Evolutionary conservation across 2,797 vertebrate genomes (phyloP), one percentile per base, ranked within the genome.

Genomic region (Picus viridis): DNA sequence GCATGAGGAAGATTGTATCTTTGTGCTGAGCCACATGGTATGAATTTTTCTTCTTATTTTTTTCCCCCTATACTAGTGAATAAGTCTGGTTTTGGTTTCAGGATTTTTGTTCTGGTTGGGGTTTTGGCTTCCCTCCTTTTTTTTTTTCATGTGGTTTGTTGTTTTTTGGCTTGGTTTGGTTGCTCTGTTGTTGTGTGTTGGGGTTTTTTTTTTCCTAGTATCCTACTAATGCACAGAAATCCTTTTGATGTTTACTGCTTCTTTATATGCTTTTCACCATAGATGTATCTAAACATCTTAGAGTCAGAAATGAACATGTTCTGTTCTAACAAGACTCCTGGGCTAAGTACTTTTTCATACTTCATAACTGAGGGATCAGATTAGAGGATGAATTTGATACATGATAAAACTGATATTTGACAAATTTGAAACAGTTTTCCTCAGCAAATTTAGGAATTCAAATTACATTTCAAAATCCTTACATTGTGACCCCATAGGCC

Each of bases 401-500:
- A 47, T 47, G 45, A 47, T 47, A 19, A 47, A 47, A 47, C 45
- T 47, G 18, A 47, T 47, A 47, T 47, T 20, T 47, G 45, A 20
- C 9, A 47, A 47, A 47, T 47, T 47, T 19, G 45, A 47, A 47
- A 47, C 8, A 20, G 30, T 16, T 65, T 71, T 63, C 16, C 18
- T 39, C 17, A 15, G 57, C 64, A 27, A 69, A 83, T 9, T 22
- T 16, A 45, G 23, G 45, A 83, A 70, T 61, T 61, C 16, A 43
- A 49, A 64, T 16, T 6, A 10, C 22, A 41, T 59, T 81, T 49
- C 15, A 27, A 30, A 59, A 45, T 71, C 26, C 12, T 45, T 58
- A 8, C 10, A 51, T 67, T 16, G 9, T 30, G 18, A 39, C 8
- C 19, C 11, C 0, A 1, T 7, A 30, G 16, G 29, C 10, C 7